Base-by-base conservation (phyloP, 2,888 invertebrate species). In the Drosophila mimica region DNA sequence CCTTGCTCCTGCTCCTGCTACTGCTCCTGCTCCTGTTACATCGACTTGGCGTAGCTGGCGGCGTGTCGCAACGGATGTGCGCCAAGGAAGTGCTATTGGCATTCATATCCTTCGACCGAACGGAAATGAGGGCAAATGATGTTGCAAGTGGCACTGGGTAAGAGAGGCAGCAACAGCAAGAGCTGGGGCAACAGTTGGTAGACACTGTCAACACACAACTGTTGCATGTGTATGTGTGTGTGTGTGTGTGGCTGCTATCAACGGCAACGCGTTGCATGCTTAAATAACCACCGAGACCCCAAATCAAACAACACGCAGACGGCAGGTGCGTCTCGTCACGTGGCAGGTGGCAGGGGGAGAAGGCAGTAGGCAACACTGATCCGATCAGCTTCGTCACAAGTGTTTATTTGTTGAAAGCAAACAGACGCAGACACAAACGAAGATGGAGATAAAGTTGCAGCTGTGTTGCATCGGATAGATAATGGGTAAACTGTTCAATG, bases 31-130 rank as follows among this genome's bases (percentile, higher is more conserved):
- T 46, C 25, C 25, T 25, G 8, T 46, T 25, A 46, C 38, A 17
- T 36, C 31, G 30, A 13, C 58, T 13, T 52, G 69, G 25, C 20
- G 33, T 31, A 61, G 76, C 56, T 43, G 49, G 69, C 86, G 60
- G 76, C 62, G 74, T 88, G 80, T 72, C 70, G 77, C 75, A 80
- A 73, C 84, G 89, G 88, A 89, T 85, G 89, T 84, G 75, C 75
- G 80, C 74, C 70, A 89, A 75, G 84, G 88, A 87, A 83, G 88
- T 89, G 82, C 88, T 74, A 89, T 84, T 89, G 87, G 84, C 89
- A 81, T 89, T 87, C 84, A 89, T 81, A 87, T 84, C 87, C 89
- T 83, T 74, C 84, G 71, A 76, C 70, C 49, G 63, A 69, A 79
- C 83, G 89, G 84, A 84, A 87, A 79, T 83, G 82, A 61, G 73